These are phyloP conservation scores for Ceyx cyanopectus DNA, from an alignment of 2,113 vertebrate species.

Conservation along the genomic window DNA sequence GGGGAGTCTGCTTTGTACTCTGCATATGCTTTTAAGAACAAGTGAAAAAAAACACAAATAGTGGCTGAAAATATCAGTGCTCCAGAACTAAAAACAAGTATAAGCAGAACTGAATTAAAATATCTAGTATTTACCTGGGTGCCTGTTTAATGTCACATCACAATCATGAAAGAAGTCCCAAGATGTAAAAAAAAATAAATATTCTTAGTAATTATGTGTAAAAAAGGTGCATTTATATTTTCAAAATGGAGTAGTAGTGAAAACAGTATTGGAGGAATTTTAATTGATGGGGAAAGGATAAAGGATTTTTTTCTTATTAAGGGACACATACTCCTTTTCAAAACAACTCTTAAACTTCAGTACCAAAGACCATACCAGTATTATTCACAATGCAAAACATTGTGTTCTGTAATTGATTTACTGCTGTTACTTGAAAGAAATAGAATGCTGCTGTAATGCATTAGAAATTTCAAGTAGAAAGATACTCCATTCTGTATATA, in stretches of 20 bases:
- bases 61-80: neutral
- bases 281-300: neutral
- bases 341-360: neutral
- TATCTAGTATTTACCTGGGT: neutral
- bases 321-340: neutral
- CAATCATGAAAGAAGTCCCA: neutral
- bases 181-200: neutral
- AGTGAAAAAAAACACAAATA: neutral
- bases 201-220: neutral
- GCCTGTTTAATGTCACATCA: neutral
- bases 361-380: neutral
- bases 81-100: neutral
- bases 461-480: neutral
- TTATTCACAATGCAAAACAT: neutral
- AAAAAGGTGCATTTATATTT: neutral
- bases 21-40: neutral
- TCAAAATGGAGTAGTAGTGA: neutral
- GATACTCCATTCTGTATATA: neutral
- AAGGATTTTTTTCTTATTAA: neutral
- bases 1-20: neutral
- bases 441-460: neutral
- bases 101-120: neutral
- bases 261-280: neutral
- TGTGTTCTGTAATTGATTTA: neutral
- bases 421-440: neutral